These are phyloP conservation scores for Melikaiella ostensackeni DNA, from an alignment of 2,888 invertebrate species.

Conservation along the genomic window DNA sequence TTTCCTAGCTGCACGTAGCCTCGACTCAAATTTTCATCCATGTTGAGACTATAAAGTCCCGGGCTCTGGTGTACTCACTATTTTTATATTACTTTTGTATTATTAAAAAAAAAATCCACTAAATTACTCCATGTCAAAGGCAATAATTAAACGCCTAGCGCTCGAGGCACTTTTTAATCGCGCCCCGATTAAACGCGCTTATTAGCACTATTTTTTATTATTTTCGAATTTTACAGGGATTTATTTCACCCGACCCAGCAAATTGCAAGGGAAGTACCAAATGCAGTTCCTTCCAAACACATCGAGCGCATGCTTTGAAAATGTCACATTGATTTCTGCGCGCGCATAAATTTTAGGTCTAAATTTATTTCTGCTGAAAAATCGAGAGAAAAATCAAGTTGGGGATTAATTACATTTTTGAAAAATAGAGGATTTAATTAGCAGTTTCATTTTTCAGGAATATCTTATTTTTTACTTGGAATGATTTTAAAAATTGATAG, in stretches of 20 bases:
- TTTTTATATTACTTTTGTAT: slow-evolving; percentile 38
- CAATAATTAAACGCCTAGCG: background rate
- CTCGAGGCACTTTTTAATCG: slow-evolving; percentile 9
- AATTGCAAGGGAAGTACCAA: slow-evolving; percentile 41
- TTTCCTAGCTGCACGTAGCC: slow-evolving; percentile 82
- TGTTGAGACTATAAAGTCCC: slow-evolving; percentile 63
- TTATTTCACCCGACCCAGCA: slow-evolving; percentile 26
- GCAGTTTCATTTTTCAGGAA: background rate
- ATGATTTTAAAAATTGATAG: background rate
- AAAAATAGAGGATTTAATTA: background rate
- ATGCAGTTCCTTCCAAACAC: slow-evolving; percentile 42
- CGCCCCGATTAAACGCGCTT: background rate
- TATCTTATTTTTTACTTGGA: background rate
- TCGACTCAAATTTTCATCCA: slow-evolving; percentile 84
- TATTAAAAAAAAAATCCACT: slow-evolving; percentile 13
- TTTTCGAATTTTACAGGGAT: slow-evolving; percentile 6
- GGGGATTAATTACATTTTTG: background rate
- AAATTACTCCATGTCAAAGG: slow-evolving; percentile 13
- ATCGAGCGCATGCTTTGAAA: slow-evolving; percentile 73
- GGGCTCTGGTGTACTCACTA: slow-evolving; percentile 17
- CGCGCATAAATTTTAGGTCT: slow-evolving; percentile 58
- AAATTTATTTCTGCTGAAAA: background rate
- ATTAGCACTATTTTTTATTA: slow-evolving; percentile 3
- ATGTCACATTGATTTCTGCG: slow-evolving; percentile 77
- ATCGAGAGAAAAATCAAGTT: background rate